Base-by-base conservation (phyloP, 2,113 vertebrate genomes). In the Leptobrachium ailaonicum region DNA sequence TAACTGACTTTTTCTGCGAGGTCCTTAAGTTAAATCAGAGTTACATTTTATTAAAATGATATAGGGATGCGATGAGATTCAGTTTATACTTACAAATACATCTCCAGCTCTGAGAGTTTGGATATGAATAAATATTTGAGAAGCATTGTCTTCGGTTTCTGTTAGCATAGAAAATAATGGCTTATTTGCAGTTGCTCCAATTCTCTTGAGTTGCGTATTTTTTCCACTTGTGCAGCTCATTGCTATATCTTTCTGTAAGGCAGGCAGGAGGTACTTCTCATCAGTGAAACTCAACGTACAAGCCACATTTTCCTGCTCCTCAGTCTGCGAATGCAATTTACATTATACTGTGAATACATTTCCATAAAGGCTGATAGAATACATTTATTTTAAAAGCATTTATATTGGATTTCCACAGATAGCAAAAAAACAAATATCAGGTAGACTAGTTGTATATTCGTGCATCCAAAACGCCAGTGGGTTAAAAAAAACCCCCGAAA, bases 41-140 rank as follows among this genome's bases (percentile, higher is more conserved):
- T 12, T 60, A 7, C 3, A 60, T 60, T 60, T 60, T 58, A 13
- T 60, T 60, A 8, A 54, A 8, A 11, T 8, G 11, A 60, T 60
- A 12, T 60, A 1, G 13, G 13, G 13, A 60, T 13, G 56, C 13
- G 13, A 60, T 1, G 56, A 13, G 56, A 1, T 10, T 66, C 40
- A 14, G n/a, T 43, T 64, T 67, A 13, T 75, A 77, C 45, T 86
- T 83, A 54, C 82, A 83, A 88, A 87, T 4, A 84, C 12, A 73
- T 14, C 85, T 47, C 2, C 6, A 62, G 73, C 43, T 80, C 0
- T 10, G 58, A 85, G 40, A 73, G 50, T 56, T 76, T 77, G 44
- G 44, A 42, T 43, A n/a, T 9, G 1, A 76, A 83, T 2, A 0
- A 45, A 82, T 2, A 40, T 78, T 32, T 79, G 47, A 47, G 14